These are phyloP conservation scores for Hycleus cichorii DNA, from an alignment of 1,140 invertebrate species.

Conservation along the genomic window DNA sequence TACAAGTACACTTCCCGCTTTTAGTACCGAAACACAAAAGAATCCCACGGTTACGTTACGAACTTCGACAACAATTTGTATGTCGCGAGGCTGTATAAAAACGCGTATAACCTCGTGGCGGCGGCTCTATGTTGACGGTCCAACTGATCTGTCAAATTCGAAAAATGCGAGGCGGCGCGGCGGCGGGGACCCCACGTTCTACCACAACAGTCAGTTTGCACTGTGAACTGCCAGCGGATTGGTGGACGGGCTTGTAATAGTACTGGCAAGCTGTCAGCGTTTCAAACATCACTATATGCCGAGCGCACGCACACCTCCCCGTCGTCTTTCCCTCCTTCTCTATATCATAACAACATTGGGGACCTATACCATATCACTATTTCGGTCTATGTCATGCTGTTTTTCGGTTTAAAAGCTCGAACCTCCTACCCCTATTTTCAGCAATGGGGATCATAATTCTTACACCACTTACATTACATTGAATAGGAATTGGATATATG, in stretches of 20 bases:
- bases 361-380: not conserved
- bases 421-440: constrained; percentile 39
- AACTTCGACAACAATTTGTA: no score
- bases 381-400: constrained; percentile 15
- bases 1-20: no score
- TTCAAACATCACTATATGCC: constrained; percentile 40
- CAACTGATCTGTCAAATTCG: constrained; percentile 35
- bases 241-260: constrained; percentile 39
- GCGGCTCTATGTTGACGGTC: constrained; percentile 17
- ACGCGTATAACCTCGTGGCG: no score
- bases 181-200: constrained; percentile 20
- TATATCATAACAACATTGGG: not conserved
- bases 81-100: no score
- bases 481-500: no score
- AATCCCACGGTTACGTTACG: no score
- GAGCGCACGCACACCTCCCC: constrained; percentile 35
- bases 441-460: constrained; percentile 35
- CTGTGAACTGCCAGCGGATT: constrained; percentile 35
- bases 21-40: no score
- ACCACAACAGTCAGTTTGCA: constrained; percentile 34
- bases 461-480: constrained; percentile 27
- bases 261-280: constrained; percentile 42
- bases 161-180: constrained; percentile 23
- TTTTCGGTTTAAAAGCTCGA: constrained; percentile 30
- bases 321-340: constrained; percentile 15